Percentiles rank a stretch among this genome's conserved stretches.
Conservation (phyloP, 2,113 vertebrate species). For the Enhydra lutris region DNA sequence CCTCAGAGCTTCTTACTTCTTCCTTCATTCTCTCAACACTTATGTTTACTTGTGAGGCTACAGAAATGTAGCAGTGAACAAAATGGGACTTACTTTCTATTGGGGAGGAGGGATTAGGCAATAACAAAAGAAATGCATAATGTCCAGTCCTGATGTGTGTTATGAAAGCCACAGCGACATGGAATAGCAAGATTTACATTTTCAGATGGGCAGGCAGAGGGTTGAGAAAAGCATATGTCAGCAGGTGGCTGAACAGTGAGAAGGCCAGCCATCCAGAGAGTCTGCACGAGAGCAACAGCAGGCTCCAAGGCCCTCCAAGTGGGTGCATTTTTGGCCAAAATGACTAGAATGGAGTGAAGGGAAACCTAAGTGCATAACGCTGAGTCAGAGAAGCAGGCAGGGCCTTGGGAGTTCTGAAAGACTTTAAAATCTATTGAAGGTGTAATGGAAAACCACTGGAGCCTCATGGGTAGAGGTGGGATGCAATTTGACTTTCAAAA, state of each 20-base stretch:
- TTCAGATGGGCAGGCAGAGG: not conserved
- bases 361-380: rapidly evolving
- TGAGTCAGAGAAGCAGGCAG: not conserved
- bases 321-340: not conserved
- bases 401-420: not conserved
- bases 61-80: not conserved
- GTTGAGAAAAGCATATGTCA: not conserved
- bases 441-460: not conserved
- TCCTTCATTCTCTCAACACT: not conserved
- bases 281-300: not conserved
- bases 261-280: not conserved
- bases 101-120: not conserved
- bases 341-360: not conserved
- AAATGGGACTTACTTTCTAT: not conserved
- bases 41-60: not conserved
- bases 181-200: not conserved
- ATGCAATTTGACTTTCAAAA: not conserved
- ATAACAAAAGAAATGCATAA: not conserved
- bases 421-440: not conserved
- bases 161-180: not conserved
- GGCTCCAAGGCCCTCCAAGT: not conserved
- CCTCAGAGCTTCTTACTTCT: not conserved
- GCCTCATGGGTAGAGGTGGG: not conserved
- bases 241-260: not conserved
- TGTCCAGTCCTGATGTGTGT: not conserved